These are phyloP conservation scores for Trissolcus basalis DNA, from an alignment of 1,140 invertebrate species.

Conservation along the genomic window DNA sequence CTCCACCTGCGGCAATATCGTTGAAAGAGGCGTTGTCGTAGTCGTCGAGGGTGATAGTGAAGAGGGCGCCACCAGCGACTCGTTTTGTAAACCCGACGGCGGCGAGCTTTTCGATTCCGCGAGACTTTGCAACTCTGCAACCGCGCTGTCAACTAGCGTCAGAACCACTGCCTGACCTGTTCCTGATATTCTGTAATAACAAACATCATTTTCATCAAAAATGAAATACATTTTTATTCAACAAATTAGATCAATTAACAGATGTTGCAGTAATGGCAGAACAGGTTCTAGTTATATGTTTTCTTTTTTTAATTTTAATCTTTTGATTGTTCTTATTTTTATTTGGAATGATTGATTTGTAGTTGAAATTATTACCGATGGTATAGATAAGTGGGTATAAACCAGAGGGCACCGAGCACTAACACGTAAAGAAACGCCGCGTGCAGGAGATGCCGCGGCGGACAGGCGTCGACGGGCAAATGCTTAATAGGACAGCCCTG, in stretches of 20 bases:
- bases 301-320: too few species aligned
- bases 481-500: constrained; percentile 59
- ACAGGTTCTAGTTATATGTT: too few species aligned
- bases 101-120: constrained; percentile 62
- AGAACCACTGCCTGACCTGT: constrained; percentile 80
- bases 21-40: constrained; percentile 20
- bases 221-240: not conserved
- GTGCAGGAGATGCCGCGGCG: constrained; percentile 63
- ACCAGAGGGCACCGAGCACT: constrained; percentile 65
- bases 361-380: constrained; percentile 62
- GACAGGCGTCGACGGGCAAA: constrained; percentile 41
- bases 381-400: constrained; percentile 64
- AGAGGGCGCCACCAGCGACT: not conserved
- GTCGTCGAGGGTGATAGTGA: constrained; percentile 10
- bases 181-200: constrained; percentile 79
- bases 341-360: not conserved
- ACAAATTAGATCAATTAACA: not conserved
- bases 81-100: constrained; percentile 32
- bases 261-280: constrained; percentile 14
- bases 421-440: constrained; percentile 63
- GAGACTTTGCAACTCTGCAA: constrained; percentile 77
- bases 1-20: constrained; percentile 11
- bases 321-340: not conserved
- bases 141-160: constrained; percentile 80
- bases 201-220: not conserved